Percentiles rank a stretch among this genome's conserved stretches.
phyloP scores from a whole-genome alignment of 2,888 invertebrate genomes.

The Drosophila robusta region DNA sequence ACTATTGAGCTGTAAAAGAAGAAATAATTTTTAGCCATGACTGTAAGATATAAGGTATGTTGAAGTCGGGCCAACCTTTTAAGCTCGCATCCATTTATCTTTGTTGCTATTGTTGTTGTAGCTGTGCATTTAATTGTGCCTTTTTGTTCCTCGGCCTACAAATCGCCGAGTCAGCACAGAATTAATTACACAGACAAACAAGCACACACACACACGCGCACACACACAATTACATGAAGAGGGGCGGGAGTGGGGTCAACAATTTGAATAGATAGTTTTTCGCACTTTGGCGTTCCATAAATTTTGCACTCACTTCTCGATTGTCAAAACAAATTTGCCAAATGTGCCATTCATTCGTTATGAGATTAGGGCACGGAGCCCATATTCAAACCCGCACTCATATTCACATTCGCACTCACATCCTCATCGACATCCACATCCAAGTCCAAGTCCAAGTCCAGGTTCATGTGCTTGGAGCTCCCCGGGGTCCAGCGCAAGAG shows the following conservation, averaged over 20 bases:
- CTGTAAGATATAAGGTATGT: slow-evolving; percentile 8
- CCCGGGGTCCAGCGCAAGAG: slow-evolving; percentile 43
- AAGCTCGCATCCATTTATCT: slow-evolving; percentile 20
- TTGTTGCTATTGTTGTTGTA: slow-evolving; percentile 26
- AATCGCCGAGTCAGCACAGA: slow-evolving; percentile 70
- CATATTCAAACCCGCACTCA: slow-evolving; percentile 5
- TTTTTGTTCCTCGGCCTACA: slow-evolving; percentile 61
- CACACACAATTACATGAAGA: too few species aligned
- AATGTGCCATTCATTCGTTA: slow-evolving; percentile 82
- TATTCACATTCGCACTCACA: slow-evolving; percentile 4
- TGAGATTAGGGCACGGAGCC: slow-evolving; percentile 67
- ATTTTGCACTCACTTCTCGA: slow-evolving; percentile 72
- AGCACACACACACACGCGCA: background rate
- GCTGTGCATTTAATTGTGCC: slow-evolving; percentile 61
- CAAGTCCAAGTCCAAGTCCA: slow-evolving; percentile 6
- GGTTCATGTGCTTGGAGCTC: slow-evolving; percentile 28
- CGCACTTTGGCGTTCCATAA: slow-evolving; percentile 59
- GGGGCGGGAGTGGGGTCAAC: background rate
- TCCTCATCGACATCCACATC: slow-evolving; percentile 6
- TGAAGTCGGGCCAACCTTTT: background rate
- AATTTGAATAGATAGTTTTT: slow-evolving; percentile 64
- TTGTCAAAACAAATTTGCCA: slow-evolving; percentile 81
- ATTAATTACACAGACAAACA: slow-evolving; percentile 72
- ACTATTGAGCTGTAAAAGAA: too few species aligned
- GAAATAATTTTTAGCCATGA: too few species aligned